Percentiles rank a stretch among this genome's conserved stretches.
Evolutionary conservation across 2,888 invertebrate genomes (phyloP).

Genomic region (Epistrophella euchroma): DNA sequence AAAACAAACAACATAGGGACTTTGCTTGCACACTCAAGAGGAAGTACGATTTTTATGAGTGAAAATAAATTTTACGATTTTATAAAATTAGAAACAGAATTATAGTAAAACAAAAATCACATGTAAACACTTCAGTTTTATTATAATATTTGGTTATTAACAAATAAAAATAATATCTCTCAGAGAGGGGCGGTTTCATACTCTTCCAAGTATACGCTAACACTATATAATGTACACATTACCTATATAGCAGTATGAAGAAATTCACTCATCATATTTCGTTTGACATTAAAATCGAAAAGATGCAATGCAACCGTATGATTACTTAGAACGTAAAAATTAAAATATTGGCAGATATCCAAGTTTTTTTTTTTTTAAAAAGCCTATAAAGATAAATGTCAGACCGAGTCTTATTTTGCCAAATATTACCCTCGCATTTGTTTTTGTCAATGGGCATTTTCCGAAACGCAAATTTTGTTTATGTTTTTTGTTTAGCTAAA

Average conservation of each 20-base stretch:
- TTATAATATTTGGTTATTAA: not conserved
- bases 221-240: not conserved
- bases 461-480: constrained; percentile 56
- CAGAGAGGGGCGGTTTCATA: not conserved
- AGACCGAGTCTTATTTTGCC: constrained; percentile 41
- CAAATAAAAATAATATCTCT: not conserved
- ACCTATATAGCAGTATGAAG: not conserved
- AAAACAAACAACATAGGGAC: not conserved
- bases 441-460: constrained; percentile 38
- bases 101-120: not conserved
- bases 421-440: constrained; percentile 38
- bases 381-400: constrained; percentile 59
- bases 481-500: not conserved
- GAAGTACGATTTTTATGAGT: constrained; percentile 3
- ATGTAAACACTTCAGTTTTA: constrained; percentile 6
- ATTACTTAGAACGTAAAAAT: constrained; percentile 24
- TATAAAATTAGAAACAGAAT: not conserved
- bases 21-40: not conserved
- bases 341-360: constrained; percentile 52
- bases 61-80: constrained; percentile 18
- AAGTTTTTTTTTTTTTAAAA: constrained; percentile 49
- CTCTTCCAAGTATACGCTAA: not conserved
- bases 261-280: not conserved
- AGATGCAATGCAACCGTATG: constrained; percentile 6
- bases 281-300: constrained; percentile 38